These are phyloP conservation scores for Myopa tessellatipennis DNA, from an alignment of 2,888 invertebrate genomes.

Conservation along the genomic window DNA sequence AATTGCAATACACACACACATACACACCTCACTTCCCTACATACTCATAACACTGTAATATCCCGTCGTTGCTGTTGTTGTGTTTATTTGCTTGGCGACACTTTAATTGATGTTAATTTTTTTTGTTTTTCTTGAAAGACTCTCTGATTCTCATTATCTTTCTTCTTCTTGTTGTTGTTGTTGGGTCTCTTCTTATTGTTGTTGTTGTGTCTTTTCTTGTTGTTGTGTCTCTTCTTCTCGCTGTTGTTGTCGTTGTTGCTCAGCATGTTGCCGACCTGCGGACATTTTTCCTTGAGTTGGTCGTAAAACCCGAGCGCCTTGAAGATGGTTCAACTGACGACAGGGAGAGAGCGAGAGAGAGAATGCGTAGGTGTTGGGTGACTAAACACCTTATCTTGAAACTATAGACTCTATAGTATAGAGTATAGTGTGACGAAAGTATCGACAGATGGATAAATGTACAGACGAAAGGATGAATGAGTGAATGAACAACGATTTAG, in stretches of 20 bases:
- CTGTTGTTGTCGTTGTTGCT: background rate
- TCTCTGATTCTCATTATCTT: background rate
- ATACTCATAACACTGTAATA: too few species aligned
- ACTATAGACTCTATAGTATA: too few species aligned
- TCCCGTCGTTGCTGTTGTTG: background rate
- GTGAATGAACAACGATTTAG: too few species aligned
- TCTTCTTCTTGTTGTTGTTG: background rate
- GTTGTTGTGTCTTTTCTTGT: background rate
- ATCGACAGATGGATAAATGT: too few species aligned
- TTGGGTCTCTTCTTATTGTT: slow-evolving; percentile 1
- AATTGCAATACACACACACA: too few species aligned
- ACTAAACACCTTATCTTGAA: too few species aligned
- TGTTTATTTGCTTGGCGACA: background rate
- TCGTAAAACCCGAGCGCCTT: slow-evolving; percentile 1
- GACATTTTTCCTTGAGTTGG: background rate
- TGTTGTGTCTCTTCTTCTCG: background rate
- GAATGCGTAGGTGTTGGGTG: background rate
- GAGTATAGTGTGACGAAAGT: too few species aligned
- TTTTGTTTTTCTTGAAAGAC: background rate
- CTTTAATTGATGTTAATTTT: background rate
- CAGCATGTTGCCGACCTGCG: background rate
- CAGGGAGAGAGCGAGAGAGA: background rate
- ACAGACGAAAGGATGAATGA: too few species aligned
- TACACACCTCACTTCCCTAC: too few species aligned
- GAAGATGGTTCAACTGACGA: background rate